Conservation (phyloP, 1,140 invertebrate genomes). For the Pantala flavescens region DNA sequence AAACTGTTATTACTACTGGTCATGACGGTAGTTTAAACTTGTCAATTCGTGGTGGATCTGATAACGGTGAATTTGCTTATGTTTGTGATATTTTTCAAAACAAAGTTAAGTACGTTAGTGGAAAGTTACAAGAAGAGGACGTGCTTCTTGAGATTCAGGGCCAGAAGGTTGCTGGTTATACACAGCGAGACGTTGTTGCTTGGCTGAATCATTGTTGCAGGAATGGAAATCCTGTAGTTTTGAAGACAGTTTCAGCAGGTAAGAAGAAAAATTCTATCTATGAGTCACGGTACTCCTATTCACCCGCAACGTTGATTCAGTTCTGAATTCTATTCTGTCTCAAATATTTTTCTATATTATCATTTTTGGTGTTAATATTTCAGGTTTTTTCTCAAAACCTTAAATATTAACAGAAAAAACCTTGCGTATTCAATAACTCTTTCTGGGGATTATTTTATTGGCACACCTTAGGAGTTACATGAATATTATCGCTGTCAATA, state of each 20-base stretch:
- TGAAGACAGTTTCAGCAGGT: slow-evolving; percentile 46
- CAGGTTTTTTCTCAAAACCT: no score
- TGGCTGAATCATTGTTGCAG: slow-evolving; percentile 48
- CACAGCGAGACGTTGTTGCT: slow-evolving; percentile 44
- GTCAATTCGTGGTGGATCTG: slow-evolving; percentile 41
- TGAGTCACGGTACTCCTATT: background rate
- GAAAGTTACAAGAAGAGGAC: slow-evolving; percentile 36
- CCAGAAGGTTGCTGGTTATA: slow-evolving; percentile 52
- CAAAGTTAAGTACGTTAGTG: slow-evolving; percentile 35
- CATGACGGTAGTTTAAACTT: slow-evolving; percentile 27
- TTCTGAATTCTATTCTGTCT: no score
- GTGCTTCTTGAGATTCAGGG: slow-evolving; percentile 52
- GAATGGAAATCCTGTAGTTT: slow-evolving; percentile 42
- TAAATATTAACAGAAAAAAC: no score
- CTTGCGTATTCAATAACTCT: no score
- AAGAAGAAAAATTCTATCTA: slow-evolving; percentile 24
- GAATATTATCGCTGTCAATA: no score
- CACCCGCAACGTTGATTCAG: no score
- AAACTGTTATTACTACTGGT: slow-evolving; percentile 23
- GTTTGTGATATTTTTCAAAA: slow-evolving; percentile 33
- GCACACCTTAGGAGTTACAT: no score
- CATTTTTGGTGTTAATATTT: no score
- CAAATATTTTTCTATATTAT: background rate
- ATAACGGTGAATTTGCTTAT: slow-evolving; percentile 47
- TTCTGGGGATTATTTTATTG: no score